phyloP scores from a whole-genome alignment of 1,140 invertebrate species.

The Drepana arcuata region DNA sequence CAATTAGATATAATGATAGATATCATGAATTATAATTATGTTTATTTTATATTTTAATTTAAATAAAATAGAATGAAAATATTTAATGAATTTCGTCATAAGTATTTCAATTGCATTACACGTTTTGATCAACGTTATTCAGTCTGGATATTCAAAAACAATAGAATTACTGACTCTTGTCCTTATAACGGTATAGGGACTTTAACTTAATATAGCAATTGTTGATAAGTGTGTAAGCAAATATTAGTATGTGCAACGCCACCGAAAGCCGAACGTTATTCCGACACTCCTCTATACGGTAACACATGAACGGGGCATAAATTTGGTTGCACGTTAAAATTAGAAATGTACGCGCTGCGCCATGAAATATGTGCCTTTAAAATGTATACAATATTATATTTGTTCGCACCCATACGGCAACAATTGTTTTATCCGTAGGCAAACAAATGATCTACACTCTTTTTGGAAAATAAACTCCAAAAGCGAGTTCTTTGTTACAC shows the following conservation, averaged over 20 bases:
- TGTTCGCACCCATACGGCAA: slow-evolving; percentile 31
- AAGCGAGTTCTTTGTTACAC: slow-evolving; percentile 16
- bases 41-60: too few relatives aligned
- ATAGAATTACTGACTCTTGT: too few relatives aligned
- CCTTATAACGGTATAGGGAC: too few relatives aligned
- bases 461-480: slow-evolving; percentile 21
- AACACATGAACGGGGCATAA: slow-evolving; percentile 58
- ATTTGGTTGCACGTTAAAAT: slow-evolving; percentile 61
- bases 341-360: slow-evolving; percentile 52
- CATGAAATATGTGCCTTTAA: slow-evolving; percentile 58
- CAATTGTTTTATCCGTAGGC: slow-evolving; percentile 29
- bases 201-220: too few relatives aligned
- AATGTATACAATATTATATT: slow-evolving; percentile 57
- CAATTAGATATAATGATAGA: too few relatives aligned
- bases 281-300: slow-evolving; percentile 43
- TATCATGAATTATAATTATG: too few relatives aligned
- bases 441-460: slow-evolving; percentile 19
- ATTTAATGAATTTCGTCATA: too few relatives aligned
- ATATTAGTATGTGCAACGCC: slow-evolving; percentile 28
- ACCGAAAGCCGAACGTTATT: slow-evolving; percentile 46
- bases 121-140: too few relatives aligned
- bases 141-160: too few relatives aligned
- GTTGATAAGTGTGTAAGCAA: slow-evolving; percentile 22
- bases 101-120: too few relatives aligned
- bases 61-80: too few relatives aligned